Base-by-base conservation (phyloP, 2,113 vertebrate species). In the Nothobranchius kuhntae region DNA sequence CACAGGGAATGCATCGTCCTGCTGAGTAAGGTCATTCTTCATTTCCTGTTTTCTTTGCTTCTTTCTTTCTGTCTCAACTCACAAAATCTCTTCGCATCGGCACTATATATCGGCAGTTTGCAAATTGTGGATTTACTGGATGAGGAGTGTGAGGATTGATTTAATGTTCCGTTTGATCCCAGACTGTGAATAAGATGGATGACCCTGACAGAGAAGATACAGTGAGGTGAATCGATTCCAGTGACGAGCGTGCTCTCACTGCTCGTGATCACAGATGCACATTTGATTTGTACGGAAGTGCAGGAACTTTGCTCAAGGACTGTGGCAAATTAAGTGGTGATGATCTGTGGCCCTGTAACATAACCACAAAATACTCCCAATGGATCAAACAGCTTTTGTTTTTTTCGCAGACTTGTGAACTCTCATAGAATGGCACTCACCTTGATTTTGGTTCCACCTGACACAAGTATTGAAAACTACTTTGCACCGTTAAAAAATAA, bases 111-210 rank as follows among this genome's bases (percentile, higher is more conserved):
- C 73, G 78, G 67, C 76, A 85, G 73, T 67, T 75, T 79, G 56
- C 62, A 76, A 66, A 68, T 54, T 59, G 50, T 64, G 85, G 73
- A 70, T 83, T 73, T 71, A 78, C 73, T 80, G 56, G 68, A 82
- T 83, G 56, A 55, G 44, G 67, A 75, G 66, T 52, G 40, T 40
- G 52, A 62, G 75, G 53, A 88, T 85, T 72, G 82, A 91, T 87
- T 87, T 71, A 85, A 87, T 73, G 84, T 81, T 84, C 55, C 42
- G 52, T 86, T 72, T 79, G 65, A 86, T 86, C 76, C 66, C 65
- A 64, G 77, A 56, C 51, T 82, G 67, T 78, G 84, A 89, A 84
- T 66, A 86, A 87, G 80, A 89, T 73, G 77, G 78, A 88, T 87
- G 83, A 77, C 59, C 65, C 72, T 84, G 90, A 83, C 74, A 80